These are phyloP conservation scores for Leptinotarsa lineolata DNA, from an alignment of 1,140 invertebrate genomes.

Conservation along the genomic window DNA sequence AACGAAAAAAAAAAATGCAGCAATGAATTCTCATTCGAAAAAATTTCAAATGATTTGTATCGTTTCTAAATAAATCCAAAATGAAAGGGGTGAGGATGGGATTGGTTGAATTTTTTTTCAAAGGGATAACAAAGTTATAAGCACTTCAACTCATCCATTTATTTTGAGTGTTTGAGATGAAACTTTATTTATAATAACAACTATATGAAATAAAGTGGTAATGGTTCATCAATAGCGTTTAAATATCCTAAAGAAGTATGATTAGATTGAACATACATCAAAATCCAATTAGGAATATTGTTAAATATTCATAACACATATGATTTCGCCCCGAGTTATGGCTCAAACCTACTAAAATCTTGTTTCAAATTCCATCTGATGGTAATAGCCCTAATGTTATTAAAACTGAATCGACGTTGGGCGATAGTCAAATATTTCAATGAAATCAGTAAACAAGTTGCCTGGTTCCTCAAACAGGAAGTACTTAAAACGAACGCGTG, in stretches of 20 bases:
- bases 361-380: background rate
- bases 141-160: no score
- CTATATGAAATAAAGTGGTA: no score
- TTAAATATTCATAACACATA: background rate
- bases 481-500: constrained; percentile 7
- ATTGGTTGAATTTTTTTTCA: no score
- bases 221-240: no score
- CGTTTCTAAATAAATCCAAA: no score
- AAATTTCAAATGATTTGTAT: no score
- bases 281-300: background rate
- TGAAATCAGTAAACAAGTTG: constrained; percentile 19
- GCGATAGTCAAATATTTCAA: constrained; percentile 23
- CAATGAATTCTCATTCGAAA: no score
- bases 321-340: background rate
- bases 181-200: no score
- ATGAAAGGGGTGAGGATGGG: no score
- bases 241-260: background rate
- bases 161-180: no score
- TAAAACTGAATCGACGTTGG: constrained; percentile 19
- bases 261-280: background rate
- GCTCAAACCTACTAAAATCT: background rate
- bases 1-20: no score
- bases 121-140: no score
- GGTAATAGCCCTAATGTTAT: constrained; percentile 15
- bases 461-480: background rate